phyloP scores from a whole-genome alignment of 2,797 vertebrate species.

The Squalus acanthias region DNA sequence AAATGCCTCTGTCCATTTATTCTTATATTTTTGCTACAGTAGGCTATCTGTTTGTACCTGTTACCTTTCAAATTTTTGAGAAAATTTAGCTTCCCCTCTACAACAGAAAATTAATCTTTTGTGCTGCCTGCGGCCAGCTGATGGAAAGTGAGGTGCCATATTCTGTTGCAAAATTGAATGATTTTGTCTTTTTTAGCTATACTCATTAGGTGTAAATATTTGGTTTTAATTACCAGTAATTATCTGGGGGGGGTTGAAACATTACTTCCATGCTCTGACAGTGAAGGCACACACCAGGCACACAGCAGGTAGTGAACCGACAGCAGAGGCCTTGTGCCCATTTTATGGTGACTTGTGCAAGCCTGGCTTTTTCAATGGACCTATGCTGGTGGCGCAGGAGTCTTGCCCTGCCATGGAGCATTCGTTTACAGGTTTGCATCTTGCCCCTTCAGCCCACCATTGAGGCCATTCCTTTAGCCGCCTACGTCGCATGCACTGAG shows the following conservation, averaged over 20 bases:
- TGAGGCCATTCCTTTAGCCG: background rate
- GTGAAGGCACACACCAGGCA: background rate
- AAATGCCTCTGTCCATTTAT: background rate
- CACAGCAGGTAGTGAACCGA: background rate
- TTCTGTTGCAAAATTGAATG: background rate
- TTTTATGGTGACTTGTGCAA: background rate
- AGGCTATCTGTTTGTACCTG: background rate
- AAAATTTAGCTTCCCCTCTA: background rate
- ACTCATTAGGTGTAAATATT: background rate
- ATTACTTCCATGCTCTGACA: background rate
- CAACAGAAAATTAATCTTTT: background rate
- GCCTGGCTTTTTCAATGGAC: background rate
- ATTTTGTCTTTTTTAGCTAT: background rate
- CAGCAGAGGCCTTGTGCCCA: background rate
- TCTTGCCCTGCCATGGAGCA: background rate
- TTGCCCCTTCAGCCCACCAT: background rate
- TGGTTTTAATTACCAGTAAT: background rate
- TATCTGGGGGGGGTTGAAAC: background rate
- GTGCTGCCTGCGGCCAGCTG: background rate
- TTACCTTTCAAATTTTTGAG: background rate
- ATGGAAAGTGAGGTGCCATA: background rate
- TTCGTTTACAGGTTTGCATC: background rate
- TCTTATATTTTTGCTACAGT: background rate
- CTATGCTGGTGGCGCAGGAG: background rate
- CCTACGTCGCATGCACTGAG: background rate